Conservation (phyloP, 2,113 vertebrate genomes). For the Numida meleagris region DNA sequence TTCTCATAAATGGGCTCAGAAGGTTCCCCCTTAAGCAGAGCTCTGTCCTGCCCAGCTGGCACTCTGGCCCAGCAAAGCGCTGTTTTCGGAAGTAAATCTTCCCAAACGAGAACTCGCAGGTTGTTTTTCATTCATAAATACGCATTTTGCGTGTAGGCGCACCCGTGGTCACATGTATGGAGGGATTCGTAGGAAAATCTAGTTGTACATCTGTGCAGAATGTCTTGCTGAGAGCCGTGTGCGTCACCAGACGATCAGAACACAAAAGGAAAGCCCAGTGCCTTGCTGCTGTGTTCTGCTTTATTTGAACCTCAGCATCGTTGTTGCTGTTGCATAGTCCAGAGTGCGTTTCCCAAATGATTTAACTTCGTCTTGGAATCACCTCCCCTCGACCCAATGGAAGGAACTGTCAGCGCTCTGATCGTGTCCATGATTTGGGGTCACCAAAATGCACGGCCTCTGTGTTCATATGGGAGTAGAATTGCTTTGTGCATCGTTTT, state of each 20-base stretch:
- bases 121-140: not conserved
- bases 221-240: not conserved
- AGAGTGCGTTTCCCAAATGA: not conserved
- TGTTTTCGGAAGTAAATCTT: not conserved
- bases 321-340: not conserved
- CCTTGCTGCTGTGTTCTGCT: not conserved
- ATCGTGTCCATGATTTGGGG: rapidly evolving
- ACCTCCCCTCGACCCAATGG: not conserved
- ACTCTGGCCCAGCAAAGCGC: rapidly evolving
- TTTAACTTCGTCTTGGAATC: not conserved
- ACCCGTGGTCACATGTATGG: too few species aligned
- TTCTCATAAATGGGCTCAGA: not conserved
- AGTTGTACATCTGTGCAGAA: not conserved
- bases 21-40: constrained; percentile 24
- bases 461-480: not conserved
- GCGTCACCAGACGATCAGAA: not conserved
- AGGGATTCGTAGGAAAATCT: not conserved
- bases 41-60: not conserved
- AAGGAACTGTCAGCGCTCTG: not conserved
- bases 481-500: rapidly evolving
- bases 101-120: not conserved
- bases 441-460: not conserved
- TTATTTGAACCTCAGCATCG: not conserved
- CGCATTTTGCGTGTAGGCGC: not conserved
- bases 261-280: rapidly evolving